These are phyloP conservation scores for Sebastes matsubarae DNA, from an alignment of 2,797 vertebrate species.

Conservation along the genomic window DNA sequence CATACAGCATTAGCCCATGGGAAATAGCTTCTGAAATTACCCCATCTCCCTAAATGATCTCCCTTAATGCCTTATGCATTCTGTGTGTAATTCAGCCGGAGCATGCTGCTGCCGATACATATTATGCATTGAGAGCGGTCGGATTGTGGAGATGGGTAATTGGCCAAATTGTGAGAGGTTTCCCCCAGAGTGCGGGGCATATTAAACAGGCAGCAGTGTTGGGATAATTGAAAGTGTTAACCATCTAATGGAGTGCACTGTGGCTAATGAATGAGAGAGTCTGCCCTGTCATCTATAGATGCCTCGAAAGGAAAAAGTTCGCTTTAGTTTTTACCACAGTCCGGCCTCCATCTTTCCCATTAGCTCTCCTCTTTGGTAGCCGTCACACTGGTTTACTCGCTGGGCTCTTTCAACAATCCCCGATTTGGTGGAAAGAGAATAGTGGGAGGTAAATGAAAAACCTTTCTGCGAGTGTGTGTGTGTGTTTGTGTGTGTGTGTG, in stretches of 20 bases:
- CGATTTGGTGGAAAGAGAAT: conserved; percentile 59
- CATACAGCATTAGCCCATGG: conserved; percentile 26
- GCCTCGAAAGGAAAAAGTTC: conserved; percentile 25
- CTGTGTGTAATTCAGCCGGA: conserved; percentile 33
- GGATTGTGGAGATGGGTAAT: conserved; percentile 66
- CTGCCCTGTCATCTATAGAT: conserved; percentile 29
- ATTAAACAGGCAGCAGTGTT: conserved; percentile 57
- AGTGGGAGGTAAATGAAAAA: conserved; percentile 73
- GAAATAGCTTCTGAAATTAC: conserved; percentile 62
- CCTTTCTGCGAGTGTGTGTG: conserved; percentile 16
- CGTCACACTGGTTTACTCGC: conserved; percentile 46
- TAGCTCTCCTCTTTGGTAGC: conserved; percentile 31
- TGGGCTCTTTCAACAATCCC: conserved; percentile 33
- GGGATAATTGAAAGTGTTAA: conserved; percentile 73
- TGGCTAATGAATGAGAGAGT: conserved; percentile 52
- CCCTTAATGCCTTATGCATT: conserved; percentile 48
- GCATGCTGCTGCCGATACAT: conserved; percentile 17
- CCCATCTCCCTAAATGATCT: conserved; percentile 47
- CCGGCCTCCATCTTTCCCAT: neutral
- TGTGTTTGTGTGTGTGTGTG: conserved; percentile 8
- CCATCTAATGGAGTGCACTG: conserved; percentile 61
- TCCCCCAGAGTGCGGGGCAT: conserved; percentile 33
- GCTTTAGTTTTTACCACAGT: conserved; percentile 13
- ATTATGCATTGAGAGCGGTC: conserved; percentile 51
- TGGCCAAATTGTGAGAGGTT: conserved; percentile 69